These are phyloP conservation scores for Napeogenes sylphis DNA, from an alignment of 2,888 invertebrate species.

Conservation along the genomic window DNA sequence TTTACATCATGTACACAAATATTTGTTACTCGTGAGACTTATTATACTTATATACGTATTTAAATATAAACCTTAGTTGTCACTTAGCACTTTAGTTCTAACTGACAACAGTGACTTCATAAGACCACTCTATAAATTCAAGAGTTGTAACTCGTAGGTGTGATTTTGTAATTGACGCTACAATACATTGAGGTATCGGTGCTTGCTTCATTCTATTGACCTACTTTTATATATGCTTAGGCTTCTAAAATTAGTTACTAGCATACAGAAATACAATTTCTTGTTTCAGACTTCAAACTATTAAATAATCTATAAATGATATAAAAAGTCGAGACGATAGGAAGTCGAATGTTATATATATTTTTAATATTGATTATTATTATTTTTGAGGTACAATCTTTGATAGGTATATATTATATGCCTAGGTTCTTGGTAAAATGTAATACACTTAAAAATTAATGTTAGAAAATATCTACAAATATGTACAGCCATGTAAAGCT, in stretches of 20 bases:
- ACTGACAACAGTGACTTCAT: neutral
- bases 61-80: no score
- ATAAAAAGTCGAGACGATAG: neutral
- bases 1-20: neutral
- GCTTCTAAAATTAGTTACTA: conserved; percentile 6
- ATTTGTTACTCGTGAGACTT: neutral
- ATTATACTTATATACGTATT: no score
- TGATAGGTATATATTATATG: no score
- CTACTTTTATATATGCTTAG: conserved; percentile 8
- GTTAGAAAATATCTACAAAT: no score
- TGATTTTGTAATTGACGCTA: conserved; percentile 17
- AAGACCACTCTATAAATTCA: conserved; percentile 1
- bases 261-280: neutral
- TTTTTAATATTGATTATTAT: no score
- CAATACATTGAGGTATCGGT: conserved; percentile 2
- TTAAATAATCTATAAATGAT: neutral
- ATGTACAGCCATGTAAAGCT: no score
- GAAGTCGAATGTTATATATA: no score
- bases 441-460: no score
- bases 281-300: neutral
- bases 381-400: no score
- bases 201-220: conserved; percentile 15
- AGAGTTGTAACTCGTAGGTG: conserved; percentile 16
- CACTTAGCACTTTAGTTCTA: neutral
- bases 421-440: no score